These are phyloP conservation scores for Nomia melanderi DNA, from an alignment of 1,140 invertebrate genomes.

Conservation along the genomic window DNA sequence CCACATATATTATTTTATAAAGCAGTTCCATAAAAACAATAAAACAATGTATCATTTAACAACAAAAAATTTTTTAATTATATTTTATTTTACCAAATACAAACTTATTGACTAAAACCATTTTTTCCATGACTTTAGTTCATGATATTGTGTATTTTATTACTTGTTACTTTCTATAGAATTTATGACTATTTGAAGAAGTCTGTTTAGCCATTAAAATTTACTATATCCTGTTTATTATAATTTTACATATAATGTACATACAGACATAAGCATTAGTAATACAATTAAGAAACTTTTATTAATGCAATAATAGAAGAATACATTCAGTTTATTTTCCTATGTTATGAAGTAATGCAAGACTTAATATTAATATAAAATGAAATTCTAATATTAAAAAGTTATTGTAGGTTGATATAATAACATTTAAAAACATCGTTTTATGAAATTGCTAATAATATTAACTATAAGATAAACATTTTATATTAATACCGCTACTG, in stretches of 20 bases:
- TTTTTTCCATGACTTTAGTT: background rate
- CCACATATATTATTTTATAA: background rate
- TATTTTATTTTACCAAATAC: constrained; percentile 3
- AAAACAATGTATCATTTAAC: background rate
- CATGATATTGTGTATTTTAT: background rate
- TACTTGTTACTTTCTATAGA: background rate
- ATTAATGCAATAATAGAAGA: too few species aligned
- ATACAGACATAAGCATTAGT: background rate
- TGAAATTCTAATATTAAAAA: too few species aligned
- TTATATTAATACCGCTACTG: background rate
- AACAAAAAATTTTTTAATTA: background rate
- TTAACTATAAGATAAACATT: too few species aligned
- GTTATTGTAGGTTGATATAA: too few species aligned
- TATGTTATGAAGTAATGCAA: too few species aligned
- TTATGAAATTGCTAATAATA: too few species aligned
- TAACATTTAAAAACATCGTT: too few species aligned
- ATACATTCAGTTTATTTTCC: background rate
- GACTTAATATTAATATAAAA: too few species aligned
- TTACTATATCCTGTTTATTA: constrained; percentile 29
- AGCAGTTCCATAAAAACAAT: background rate
- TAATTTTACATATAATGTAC: background rate
- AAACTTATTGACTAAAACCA: constrained; percentile 33
- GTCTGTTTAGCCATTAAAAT: constrained; percentile 2
- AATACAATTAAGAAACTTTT: background rate
- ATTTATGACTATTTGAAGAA: background rate